Evolutionary conservation across 2,888 invertebrate species (phyloP).

Genomic region (Dorcus parallelipipedus): DNA sequence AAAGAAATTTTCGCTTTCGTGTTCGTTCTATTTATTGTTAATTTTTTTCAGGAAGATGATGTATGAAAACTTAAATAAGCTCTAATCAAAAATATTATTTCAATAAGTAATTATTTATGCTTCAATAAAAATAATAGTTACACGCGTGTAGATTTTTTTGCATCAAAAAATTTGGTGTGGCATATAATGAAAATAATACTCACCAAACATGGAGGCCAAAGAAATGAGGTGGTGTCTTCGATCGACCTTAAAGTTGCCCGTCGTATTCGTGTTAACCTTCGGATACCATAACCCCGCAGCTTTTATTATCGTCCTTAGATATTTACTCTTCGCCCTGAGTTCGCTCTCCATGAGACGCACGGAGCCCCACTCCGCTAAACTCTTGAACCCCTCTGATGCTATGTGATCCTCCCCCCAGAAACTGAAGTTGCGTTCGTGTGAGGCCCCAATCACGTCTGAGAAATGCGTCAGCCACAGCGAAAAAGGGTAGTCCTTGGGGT

Average conservation of each 20-base stretch:
- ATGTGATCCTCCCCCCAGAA: conserved; percentile 90
- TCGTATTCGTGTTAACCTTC: conserved; percentile 78
- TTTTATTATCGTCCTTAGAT: conserved; percentile 81
- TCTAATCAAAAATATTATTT: too few relatives aligned
- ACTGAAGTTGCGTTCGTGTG: conserved; percentile 82
- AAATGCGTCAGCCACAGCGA: conserved; percentile 92
- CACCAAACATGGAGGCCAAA: conserved; percentile 81
- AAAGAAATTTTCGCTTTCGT: too few relatives aligned
- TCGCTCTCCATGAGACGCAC: conserved; percentile 86
- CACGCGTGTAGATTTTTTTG: too few relatives aligned
- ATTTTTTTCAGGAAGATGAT: too few relatives aligned
- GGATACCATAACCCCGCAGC: conserved; percentile 89
- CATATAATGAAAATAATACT: conserved; percentile 19
- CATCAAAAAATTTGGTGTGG: too few relatives aligned
- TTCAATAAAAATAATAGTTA: too few relatives aligned
- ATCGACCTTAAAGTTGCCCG: conserved; percentile 79
- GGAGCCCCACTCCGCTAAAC: conserved; percentile 84
- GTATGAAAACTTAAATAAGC: too few relatives aligned
- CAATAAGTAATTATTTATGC: too few relatives aligned
- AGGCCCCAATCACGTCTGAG: conserved; percentile 94
- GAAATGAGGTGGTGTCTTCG: conserved; percentile 82
- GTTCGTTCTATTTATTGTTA: too few relatives aligned
- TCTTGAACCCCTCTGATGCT: conserved; percentile 85
- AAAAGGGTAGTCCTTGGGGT: conserved; percentile 93
- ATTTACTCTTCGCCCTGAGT: conserved; percentile 74